Conservation (phyloP, 2,113 vertebrate species). For the Ctenomys sociabilis region DNA sequence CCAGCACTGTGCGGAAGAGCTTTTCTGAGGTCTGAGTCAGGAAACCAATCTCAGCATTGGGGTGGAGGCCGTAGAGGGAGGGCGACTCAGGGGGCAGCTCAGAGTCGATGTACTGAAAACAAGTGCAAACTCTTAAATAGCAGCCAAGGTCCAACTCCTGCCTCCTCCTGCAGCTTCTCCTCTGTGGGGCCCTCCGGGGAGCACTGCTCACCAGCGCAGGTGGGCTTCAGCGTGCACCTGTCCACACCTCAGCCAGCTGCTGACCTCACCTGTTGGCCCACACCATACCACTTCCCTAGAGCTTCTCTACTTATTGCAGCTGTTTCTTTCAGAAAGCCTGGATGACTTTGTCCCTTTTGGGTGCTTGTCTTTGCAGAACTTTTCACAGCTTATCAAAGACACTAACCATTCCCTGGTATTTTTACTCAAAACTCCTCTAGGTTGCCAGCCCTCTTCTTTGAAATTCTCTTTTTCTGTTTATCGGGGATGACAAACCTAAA, state of each 20-base stretch:
- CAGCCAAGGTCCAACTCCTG: fast-evolving
- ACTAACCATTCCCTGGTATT: not conserved
- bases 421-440: not conserved
- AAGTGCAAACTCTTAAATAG: not conserved
- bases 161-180: not conserved
- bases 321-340: not conserved
- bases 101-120: constrained; percentile 92
- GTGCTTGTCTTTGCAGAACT: not conserved
- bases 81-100: constrained; percentile 93
- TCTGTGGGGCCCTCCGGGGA: not conserved
- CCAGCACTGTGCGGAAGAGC: constrained; percentile 92
- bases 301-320: too few relatives aligned
- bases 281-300: not conserved
- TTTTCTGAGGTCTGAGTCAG: constrained; percentile 94
- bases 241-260: not conserved
- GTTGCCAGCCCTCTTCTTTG: not conserved
- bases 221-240: fast-evolving
- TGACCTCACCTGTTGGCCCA: fast-evolving
- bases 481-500: not conserved
- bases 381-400: not conserved
- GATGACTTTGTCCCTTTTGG: too few relatives aligned
- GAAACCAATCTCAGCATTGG: constrained; percentile 97
- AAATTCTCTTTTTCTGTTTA: not conserved
- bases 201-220: fast-evolving
- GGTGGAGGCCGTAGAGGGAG: constrained; percentile 95